Evolutionary conservation across 2,888 invertebrate species (phyloP).

Genomic region (Synergus laeviventris): DNA sequence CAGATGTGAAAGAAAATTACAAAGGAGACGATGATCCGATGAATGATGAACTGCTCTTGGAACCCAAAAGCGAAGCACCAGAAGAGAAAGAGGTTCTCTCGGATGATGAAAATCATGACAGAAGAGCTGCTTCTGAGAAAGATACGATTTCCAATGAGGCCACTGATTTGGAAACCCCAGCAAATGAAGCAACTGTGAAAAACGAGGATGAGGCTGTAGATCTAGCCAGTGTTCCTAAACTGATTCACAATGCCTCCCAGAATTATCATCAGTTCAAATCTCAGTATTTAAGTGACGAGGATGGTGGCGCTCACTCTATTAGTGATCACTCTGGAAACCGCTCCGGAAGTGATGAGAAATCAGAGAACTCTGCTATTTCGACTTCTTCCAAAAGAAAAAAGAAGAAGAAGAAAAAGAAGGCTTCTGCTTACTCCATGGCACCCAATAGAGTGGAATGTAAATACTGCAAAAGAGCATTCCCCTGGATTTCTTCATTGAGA

Average conservation of each 20-base stretch:
- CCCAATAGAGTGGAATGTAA: slow-evolving; percentile 96
- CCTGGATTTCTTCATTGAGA: slow-evolving; percentile 97
- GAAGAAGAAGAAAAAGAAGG: slow-evolving; percentile 82
- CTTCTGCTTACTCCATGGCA: slow-evolving; percentile 96
- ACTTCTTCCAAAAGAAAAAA: slow-evolving; percentile 61
- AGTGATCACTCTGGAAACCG: slow-evolving; percentile 91
- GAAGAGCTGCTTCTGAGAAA: slow-evolving; percentile 71
- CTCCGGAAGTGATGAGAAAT: slow-evolving; percentile 84
- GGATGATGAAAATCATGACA: slow-evolving; percentile 64
- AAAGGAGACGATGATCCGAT: slow-evolving; percentile 28
- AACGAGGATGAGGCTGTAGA: slow-evolving; percentile 74
- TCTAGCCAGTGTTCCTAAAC: slow-evolving; percentile 86
- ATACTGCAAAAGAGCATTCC: slow-evolving; percentile 95
- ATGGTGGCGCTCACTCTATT: slow-evolving; percentile 88
- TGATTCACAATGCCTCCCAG: slow-evolving; percentile 85
- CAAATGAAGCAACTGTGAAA: slow-evolving; percentile 32
- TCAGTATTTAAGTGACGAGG: slow-evolving; percentile 80
- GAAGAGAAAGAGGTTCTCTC: slow-evolving; percentile 59
- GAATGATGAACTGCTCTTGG: neutral
- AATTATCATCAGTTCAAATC: slow-evolving; percentile 74
- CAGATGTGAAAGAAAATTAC: slow-evolving; percentile 53
- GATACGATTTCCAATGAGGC: neutral
- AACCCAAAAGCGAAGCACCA: neutral
- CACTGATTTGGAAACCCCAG: neutral
- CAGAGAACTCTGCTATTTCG: slow-evolving; percentile 77